Evolutionary conservation across 2,113 vertebrate genomes (phyloP).

Genomic region (Psittacara wagleri): DNA sequence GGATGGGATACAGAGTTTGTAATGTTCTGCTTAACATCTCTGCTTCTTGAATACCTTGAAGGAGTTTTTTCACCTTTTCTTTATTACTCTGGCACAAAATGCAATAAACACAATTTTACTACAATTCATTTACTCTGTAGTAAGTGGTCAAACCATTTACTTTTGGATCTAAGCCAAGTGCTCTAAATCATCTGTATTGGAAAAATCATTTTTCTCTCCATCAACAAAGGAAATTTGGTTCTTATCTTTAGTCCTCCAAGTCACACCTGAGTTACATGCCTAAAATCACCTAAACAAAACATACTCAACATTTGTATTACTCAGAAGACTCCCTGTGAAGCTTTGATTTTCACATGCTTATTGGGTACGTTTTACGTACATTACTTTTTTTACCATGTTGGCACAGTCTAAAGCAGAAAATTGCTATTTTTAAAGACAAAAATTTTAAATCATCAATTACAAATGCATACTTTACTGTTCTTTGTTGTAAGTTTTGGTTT

Average conservation of each 20-base stretch:
- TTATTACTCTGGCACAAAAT: constrained; percentile 2
- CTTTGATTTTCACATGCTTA: background rate
- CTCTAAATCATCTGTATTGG: background rate
- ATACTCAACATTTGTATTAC: background rate
- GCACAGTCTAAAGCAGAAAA: background rate
- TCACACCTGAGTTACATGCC: background rate
- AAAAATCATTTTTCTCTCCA: constrained; percentile 22
- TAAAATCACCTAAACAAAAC: constrained; percentile 2
- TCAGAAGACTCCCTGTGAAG: background rate
- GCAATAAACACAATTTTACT: background rate
- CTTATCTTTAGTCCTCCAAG: background rate
- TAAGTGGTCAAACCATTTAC: background rate
- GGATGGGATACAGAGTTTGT: background rate
- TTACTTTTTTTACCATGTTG: background rate
- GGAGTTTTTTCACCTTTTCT: background rate
- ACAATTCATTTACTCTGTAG: background rate
- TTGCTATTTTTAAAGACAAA: background rate
- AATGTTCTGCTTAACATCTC: constrained; percentile 28
- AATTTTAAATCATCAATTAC: background rate
- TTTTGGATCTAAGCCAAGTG: background rate
- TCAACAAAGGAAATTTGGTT: background rate
- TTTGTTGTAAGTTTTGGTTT: background rate
- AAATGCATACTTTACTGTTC: background rate
- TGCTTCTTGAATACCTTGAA: background rate
- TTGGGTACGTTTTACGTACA: background rate